Base-by-base conservation (phyloP, 2,888 invertebrate genomes). In the Macrosiphum euphorbiae region DNA sequence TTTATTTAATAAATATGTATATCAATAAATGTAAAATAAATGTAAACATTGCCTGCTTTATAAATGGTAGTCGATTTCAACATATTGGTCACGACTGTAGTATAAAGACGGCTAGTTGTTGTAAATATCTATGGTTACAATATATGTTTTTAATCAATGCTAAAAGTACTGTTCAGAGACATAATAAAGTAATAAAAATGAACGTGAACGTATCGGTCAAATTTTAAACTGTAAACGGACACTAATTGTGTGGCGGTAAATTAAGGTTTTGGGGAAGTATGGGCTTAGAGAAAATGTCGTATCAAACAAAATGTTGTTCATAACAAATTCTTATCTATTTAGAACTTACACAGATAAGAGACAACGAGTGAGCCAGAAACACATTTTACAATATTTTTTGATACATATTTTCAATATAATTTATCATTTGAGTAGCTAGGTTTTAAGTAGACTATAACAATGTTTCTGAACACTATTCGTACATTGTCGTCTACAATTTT, bases 401-500 rank as follows among this genome's bases (percentile, higher is more conserved):
- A 24, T 85, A 13, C 4, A 44, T 24, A 26, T 41, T 85, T 85
- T 85, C n/a, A 44, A 52, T 67, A 24, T n/a, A 28, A 24, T 47
- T 78, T n/a, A 89, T 24, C 41, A n/a, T 55, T 85, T 41, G 10
- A 16, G 20, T 35, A 0, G 20, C n/a, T 67, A n/a, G 67, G 20
- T 50, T 58, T 61, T 41, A 35, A 26, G 50, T 87, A 13, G 16
- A 13, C 20, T n/a, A 61, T 11, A 88, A 78, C 44, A 24, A 94
- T 94, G 94, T 86, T 90, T 50, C 90, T 90, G 41, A 94, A 90
- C 35, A 55, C 61, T 1, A 13, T 94, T 86, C 94, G 94, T 86
- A 85, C 20, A 35, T 85, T 90, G 35, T 55, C 92, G 13, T 35
- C 47, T n/a, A 26, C 50, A 24, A 16, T 93, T 16, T 89, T 50